These are phyloP conservation scores for Musca vetustissima DNA, from an alignment of 1,140 invertebrate genomes.

Conservation along the genomic window DNA sequence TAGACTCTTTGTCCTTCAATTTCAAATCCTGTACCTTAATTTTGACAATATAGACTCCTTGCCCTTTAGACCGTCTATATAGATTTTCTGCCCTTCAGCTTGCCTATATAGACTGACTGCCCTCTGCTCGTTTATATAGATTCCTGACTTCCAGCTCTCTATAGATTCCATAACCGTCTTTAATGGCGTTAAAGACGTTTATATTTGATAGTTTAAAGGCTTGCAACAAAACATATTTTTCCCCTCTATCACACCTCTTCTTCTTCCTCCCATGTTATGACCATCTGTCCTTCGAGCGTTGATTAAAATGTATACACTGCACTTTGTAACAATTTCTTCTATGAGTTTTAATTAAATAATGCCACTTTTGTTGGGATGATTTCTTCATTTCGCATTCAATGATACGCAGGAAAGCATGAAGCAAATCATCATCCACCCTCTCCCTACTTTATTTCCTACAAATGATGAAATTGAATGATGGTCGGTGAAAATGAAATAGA, in stretches of 20 bases:
- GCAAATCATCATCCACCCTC: neutral
- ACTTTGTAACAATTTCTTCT: conserved; percentile 3
- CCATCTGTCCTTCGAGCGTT: neutral
- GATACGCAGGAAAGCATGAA: neutral
- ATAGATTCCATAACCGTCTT: too few relatives aligned
- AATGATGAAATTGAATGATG: neutral
- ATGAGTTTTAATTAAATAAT: conserved; percentile 18
- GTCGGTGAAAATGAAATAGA: neutral
- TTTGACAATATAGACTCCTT: too few relatives aligned
- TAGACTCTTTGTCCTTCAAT: too few relatives aligned
- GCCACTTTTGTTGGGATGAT: neutral
- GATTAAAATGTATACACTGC: conserved; percentile 19
- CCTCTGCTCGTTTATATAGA: too few relatives aligned
- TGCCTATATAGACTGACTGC: too few relatives aligned
- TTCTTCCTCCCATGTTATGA: neutral
- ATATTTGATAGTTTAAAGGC: too few relatives aligned
- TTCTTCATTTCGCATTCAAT: neutral
- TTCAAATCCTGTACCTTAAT: too few relatives aligned
- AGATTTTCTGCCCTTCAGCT: too few relatives aligned
- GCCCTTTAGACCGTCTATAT: too few relatives aligned
- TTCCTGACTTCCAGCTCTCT: too few relatives aligned
- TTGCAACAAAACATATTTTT: too few relatives aligned
- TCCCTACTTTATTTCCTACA: neutral
- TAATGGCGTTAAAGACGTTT: too few relatives aligned
- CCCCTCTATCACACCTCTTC: neutral